Conservation (phyloP, 2,888 invertebrate genomes). For the Cheilosia pagana region DNA sequence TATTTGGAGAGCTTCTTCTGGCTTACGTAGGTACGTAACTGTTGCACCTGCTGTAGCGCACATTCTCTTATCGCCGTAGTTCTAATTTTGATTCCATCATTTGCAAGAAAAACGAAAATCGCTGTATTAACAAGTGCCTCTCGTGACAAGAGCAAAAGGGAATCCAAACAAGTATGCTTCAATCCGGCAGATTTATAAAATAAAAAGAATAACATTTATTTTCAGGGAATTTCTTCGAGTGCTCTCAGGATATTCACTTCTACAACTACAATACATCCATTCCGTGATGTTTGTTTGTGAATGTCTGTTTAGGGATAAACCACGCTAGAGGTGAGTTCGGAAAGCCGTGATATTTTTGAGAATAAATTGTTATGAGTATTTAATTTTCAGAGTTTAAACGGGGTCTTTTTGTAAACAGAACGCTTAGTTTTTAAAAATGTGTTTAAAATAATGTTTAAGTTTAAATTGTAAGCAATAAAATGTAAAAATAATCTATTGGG, state of each 20-base stretch:
- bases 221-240: conserved; percentile 56
- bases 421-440: too few species aligned
- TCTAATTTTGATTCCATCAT: conserved; percentile 55
- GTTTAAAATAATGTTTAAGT: too few species aligned
- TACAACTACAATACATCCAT: not conserved
- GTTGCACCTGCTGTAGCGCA: conserved; percentile 52
- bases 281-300: conserved; percentile 13
- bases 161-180: not conserved
- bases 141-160: not conserved
- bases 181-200: not conserved
- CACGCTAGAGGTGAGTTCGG: too few species aligned
- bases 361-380: too few species aligned
- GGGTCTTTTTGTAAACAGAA: too few species aligned
- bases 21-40: conserved; percentile 31
- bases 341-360: too few species aligned
- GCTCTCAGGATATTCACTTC: conserved; percentile 29
- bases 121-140: conserved; percentile 34
- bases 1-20: conserved; percentile 50
- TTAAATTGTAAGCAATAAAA: too few species aligned
- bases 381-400: too few species aligned
- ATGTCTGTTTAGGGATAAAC: too few species aligned
- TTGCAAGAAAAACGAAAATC: conserved; percentile 34
- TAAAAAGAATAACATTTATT: conserved; percentile 6
- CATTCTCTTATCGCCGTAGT: conserved; percentile 42
- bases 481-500: too few species aligned